Percentiles rank a stretch among this genome's conserved stretches.
Conservation (phyloP, 2,113 vertebrate species). For the Heteronetta atricapilla region DNA sequence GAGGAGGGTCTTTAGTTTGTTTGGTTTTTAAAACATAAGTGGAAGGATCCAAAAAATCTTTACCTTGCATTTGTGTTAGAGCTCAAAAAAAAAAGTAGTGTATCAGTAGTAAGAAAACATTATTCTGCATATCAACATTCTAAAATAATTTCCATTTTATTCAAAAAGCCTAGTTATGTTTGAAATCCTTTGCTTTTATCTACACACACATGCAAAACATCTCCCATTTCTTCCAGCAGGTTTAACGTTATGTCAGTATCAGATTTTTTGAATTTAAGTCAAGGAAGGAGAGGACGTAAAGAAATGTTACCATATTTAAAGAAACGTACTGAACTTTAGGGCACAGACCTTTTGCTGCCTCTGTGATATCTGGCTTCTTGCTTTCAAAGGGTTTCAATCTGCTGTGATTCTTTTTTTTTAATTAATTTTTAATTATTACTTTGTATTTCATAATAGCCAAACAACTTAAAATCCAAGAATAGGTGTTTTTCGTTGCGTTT, state of each 20-base stretch:
- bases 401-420: not conserved
- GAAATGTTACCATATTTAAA: not conserved
- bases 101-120: not conserved
- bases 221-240: not conserved
- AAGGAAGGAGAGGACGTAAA: not conserved
- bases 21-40: not conserved
- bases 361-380: not conserved
- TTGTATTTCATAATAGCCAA: not conserved
- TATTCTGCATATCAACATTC: not conserved
- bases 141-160: not conserved
- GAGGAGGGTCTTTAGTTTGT: no score
- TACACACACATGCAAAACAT: not conserved
- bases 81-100: not conserved
- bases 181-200: not conserved
- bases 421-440: not conserved
- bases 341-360: not conserved
- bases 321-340: not conserved
- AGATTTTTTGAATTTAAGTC: not conserved
- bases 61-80: not conserved
- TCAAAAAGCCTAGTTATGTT: not conserved
- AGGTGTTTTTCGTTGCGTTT: not conserved
- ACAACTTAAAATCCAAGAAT: not conserved
- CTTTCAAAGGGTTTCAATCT: not conserved
- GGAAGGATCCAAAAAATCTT: not conserved
- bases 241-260: not conserved